Evolutionary conservation across 1,140 invertebrate genomes (phyloP).

Genomic region (Apis dorsata): DNA sequence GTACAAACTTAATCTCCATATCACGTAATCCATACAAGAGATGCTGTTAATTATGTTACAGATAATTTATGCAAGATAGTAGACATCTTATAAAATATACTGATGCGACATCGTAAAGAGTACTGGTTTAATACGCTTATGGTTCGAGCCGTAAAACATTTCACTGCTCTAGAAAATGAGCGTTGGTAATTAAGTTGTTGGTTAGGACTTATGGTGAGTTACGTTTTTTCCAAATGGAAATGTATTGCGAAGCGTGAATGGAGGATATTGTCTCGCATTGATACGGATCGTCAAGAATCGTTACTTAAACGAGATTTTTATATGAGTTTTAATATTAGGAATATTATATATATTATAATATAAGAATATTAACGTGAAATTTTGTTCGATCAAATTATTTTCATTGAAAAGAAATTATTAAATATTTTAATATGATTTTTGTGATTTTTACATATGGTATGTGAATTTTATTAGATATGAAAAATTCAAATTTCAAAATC

Average conservation of each 20-base stretch:
- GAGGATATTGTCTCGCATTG: neutral
- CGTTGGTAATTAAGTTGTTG: conserved; percentile 14
- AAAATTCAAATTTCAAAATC: no score
- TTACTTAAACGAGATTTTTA: no score
- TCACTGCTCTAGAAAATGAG: neutral
- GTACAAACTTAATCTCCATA: neutral
- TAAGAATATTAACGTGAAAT: no score
- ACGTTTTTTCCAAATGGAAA: neutral
- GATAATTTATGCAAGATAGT: neutral
- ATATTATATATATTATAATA: no score
- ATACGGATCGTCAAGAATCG: neutral
- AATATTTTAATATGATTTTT: no score
- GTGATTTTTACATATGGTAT: no score
- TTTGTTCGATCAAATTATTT: no score
- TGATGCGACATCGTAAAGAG: conserved; percentile 19
- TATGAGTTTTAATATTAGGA: no score
- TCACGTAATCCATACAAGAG: neutral
- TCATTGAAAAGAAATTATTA: no score
- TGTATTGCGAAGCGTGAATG: neutral
- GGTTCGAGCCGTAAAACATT: neutral
- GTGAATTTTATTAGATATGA: no score
- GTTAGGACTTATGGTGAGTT: neutral
- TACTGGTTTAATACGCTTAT: neutral
- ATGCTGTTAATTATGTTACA: conserved; percentile 20
- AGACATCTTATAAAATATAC: neutral